Percentiles rank a stretch among this genome's conserved stretches.
Evolutionary conservation across 1,140 invertebrate species (phyloP).

Genomic region (Drosophila asahinai): DNA sequence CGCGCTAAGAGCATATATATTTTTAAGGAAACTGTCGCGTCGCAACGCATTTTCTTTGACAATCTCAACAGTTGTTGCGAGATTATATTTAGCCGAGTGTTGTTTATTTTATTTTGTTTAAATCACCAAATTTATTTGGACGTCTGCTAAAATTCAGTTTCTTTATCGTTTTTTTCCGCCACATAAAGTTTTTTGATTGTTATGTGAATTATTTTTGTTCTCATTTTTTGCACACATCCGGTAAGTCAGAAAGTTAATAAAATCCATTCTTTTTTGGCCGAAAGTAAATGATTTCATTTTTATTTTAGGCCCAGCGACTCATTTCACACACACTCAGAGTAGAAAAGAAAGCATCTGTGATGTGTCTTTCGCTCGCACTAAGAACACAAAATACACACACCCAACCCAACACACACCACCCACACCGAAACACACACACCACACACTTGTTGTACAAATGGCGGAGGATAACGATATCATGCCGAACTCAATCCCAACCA

Average conservation of each 20-base stretch:
- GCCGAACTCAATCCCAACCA: constrained; percentile 15
- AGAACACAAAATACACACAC: constrained; percentile 14
- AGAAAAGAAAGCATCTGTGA: constrained; percentile 40
- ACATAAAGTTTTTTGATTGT: constrained; percentile 50
- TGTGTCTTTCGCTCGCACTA: constrained; percentile 46
- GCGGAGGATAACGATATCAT: constrained; percentile 26
- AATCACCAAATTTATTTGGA: constrained; percentile 67
- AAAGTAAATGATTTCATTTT: constrained; percentile 84
- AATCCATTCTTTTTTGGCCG: constrained; percentile 57
- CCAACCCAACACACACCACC: constrained; percentile 10
- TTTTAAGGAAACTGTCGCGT: constrained; percentile 54
- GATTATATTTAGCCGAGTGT: constrained; percentile 49
- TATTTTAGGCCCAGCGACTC: constrained; percentile 77
- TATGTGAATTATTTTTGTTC: constrained; percentile 58
- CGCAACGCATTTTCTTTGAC: constrained; percentile 49
- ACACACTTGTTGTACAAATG: constrained; percentile 14
- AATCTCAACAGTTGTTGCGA: constrained; percentile 60
- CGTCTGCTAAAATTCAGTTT: constrained; percentile 32
- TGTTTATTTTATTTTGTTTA: constrained; percentile 78
- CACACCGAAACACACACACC: constrained; percentile 36
- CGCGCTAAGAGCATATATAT: constrained; percentile 17
- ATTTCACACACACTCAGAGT: constrained; percentile 44
- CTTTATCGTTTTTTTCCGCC: constrained; percentile 31
- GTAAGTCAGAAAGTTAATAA: constrained; percentile 76
- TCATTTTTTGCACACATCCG: constrained; percentile 64